Evolutionary conservation across 2,113 vertebrate genomes (phyloP).

Genomic region (Guaruba guarouba): DNA sequence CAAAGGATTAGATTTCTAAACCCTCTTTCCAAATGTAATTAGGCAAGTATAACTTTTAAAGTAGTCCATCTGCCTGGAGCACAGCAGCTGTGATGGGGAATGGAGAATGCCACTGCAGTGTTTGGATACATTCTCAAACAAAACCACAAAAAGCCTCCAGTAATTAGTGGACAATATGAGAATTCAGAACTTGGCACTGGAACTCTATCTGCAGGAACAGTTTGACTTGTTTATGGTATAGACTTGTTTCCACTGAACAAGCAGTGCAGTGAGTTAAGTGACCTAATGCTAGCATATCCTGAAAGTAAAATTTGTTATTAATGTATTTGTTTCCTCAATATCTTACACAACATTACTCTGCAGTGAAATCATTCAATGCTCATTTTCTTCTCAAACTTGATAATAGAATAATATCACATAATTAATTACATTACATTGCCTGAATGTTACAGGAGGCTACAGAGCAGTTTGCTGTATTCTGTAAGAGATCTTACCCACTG

Average conservation of each 20-base stretch:
- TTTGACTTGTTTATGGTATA: not conserved
- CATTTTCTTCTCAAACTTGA: not conserved
- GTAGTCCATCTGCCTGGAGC: conserved; percentile 40
- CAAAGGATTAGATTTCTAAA: conserved; percentile 36
- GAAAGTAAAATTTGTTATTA: not conserved
- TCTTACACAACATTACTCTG: not conserved
- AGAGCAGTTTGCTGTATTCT: not conserved
- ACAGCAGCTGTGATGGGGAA: conserved; percentile 27
- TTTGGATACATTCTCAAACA: conserved; percentile 29
- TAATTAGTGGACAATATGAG: not conserved
- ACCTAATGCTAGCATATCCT: not conserved
- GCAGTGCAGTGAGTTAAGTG: not conserved
- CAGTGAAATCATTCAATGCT: not conserved
- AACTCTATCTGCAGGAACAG: not conserved
- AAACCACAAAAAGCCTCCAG: not conserved
- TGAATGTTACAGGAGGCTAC: not conserved
- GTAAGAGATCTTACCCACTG: not conserved
- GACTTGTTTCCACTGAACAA: not conserved
- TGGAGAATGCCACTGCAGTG: not conserved
- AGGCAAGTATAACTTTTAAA: conserved; percentile 30
- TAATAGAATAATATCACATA: not conserved
- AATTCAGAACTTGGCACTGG: conserved; percentile 18
- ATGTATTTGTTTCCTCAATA: not conserved
- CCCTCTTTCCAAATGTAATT: conserved; percentile 22
- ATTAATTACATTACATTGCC: not conserved